Evolutionary conservation across 1,140 invertebrate genomes (phyloP), one percentile per base, ranked within the genome.

Genomic region (Bradysia coprophila): DNA sequence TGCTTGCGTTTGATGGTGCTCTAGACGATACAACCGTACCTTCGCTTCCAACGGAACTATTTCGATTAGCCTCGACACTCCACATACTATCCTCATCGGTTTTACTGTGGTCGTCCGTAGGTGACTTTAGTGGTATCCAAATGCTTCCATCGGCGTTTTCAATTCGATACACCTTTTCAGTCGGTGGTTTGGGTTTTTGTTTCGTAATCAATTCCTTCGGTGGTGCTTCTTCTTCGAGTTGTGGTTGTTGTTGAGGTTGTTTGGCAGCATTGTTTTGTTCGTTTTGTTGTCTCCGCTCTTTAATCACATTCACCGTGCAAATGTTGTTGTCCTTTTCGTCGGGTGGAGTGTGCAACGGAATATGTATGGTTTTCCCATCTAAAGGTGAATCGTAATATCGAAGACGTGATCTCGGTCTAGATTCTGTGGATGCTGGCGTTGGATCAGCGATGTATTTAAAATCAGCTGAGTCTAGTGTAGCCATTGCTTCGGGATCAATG

Each of bases 341-440:
- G 0, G 72, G 72, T n/a, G 75, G 75, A 8, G 75, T 76, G 40
- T 72, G 72, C 32, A 77, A 50, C 3, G 75, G 74, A 48, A 77
- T 77, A 41, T 73, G 66, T 32, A 77, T 73, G 42, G 67, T 65
- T 22, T 59, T 54, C 0, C 70, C 72, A 44, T 72, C 68, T 21
- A 69, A 62, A 0, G 71, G 65, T 8, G 68, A 64, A 45, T 76
- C 73, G 47, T 74, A 72, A 53, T 74, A 73, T 43, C 68, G 63
- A 4, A 72, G 37, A 3, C 55, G 44, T 5, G 51, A 50, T 0
- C 57, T 50, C 47, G 0, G 38, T 37, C 21, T 22, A n/a, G 8
- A 10, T 21, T 18, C 42, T 48, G 40, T 51, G 55, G 16, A 44
- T 48, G 32, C 33, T 28, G 16, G 16, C 22, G 19, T 45, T 41